Evolutionary conservation across 2,888 invertebrate species (phyloP), one percentile per base, ranked within the genome.

Genomic region (Caenorhabditis sp.): DNA sequence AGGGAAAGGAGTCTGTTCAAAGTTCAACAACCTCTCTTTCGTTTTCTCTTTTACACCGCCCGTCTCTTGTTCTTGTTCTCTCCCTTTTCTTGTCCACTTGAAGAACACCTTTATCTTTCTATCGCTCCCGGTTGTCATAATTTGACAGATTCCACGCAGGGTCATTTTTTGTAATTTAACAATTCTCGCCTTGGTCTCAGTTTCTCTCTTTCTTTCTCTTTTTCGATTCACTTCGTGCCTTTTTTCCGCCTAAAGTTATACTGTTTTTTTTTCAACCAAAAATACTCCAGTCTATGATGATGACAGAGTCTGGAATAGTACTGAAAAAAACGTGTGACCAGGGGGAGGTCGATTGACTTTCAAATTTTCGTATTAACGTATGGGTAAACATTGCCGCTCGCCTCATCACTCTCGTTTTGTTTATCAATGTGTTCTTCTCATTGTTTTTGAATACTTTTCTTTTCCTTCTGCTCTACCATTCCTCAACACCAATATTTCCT

Each of bases 281-380:
- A 30, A 15, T 62, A 52, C 52, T 52, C 52, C 27, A 53, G 24
- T 45, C 46, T 48, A 11, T 4, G 4, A 39, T 13, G 7, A 4
- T 9, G 9, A n/a, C 15, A 4, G 11, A 26, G 27, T 26, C 26
- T 48, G 17, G 48, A 48, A 48, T 13, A 30, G 32, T 6, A 20
- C 13, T 7, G 5, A 41, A 15, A 63, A 66, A 66, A 66, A 66
- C 56, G 66, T 66, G 66, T 66, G 66, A 66, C 66, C 50, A 65
- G 46, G n/a, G n/a, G n/a, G n/a, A n/a, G n/a, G n/a, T 35, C 35
- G 65, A 68, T 68, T 68, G 68, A 68, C 58, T 68, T 68, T 68
- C 68, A 68, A 68, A 68, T 68, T 68, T 68, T 68, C 58, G 66
- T 66, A 66, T 66, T 66, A 66, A 48, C 41, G 55, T 56, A 41